These are phyloP conservation scores for Coelopa pilipes DNA, from an alignment of 2,888 invertebrate species.

Conservation along the genomic window DNA sequence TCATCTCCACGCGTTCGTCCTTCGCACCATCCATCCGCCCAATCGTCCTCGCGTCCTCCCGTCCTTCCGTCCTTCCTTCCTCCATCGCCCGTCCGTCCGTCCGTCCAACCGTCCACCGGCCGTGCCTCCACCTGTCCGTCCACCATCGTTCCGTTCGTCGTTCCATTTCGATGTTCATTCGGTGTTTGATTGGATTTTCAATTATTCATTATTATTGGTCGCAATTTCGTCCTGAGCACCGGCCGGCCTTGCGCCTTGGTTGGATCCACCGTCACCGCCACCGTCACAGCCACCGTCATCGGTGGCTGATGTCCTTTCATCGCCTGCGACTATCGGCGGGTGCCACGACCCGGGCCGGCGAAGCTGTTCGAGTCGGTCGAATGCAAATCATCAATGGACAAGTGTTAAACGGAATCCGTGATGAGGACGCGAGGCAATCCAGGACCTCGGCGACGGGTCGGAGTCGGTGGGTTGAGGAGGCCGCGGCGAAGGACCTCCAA, in stretches of 20 bases:
- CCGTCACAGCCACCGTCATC: background rate
- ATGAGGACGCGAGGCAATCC: constrained; percentile 42
- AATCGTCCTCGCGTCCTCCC: background rate
- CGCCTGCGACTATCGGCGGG: constrained; percentile 27
- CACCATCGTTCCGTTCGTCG: constrained; percentile 31
- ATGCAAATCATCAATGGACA: constrained; percentile 53
- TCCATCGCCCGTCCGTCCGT: constrained; percentile 23
- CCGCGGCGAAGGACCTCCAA: too few relatives aligned
- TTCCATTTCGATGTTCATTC: constrained; percentile 54
- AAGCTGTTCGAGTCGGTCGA: background rate
- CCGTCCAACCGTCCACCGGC: background rate
- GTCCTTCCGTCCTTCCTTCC: background rate
- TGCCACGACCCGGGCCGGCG: background rate
- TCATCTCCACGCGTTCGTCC: constrained; percentile 41
- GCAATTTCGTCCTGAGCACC: constrained; percentile 53
- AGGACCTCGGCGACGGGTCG: too few relatives aligned
- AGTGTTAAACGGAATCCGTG: constrained; percentile 63
- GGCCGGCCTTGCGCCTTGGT: constrained; percentile 41
- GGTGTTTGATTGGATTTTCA: constrained; percentile 67
- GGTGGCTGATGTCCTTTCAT: constrained; percentile 46
- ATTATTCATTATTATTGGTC: constrained; percentile 67
- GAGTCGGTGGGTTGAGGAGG: too few relatives aligned
- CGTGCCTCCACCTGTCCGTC: background rate
- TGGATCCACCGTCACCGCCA: too few relatives aligned
- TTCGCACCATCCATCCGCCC: constrained; percentile 20